Percentiles rank a stretch among this genome's conserved stretches.
Evolutionary conservation across 2,113 vertebrate genomes (phyloP).

Genomic region (Indicator maculatus): DNA sequence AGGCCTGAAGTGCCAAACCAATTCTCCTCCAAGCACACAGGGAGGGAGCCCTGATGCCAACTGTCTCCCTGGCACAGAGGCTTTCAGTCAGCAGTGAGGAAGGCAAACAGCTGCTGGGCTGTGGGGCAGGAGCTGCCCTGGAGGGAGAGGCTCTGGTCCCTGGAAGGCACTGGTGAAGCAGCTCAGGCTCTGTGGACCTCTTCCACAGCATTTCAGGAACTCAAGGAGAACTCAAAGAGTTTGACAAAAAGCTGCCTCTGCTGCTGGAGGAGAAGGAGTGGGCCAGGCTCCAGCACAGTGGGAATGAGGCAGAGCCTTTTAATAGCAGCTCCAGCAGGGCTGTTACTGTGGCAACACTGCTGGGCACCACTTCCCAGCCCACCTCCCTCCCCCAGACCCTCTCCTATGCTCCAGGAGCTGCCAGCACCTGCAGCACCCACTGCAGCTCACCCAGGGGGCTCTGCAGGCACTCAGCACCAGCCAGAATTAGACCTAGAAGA

Average conservation of each 20-base stretch:
- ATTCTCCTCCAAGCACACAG: neutral
- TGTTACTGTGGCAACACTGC: constrained; percentile 70
- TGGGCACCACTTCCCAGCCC: constrained; percentile 15
- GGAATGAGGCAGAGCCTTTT: constrained; percentile 37
- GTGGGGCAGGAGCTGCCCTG: neutral
- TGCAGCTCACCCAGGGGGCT: rapidly evolving
- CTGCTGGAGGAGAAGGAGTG: constrained; percentile 4
- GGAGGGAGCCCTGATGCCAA: neutral
- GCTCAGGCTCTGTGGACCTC: neutral
- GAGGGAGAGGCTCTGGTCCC: neutral
- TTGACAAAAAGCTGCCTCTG: neutral
- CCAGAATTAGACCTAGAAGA: neutral
- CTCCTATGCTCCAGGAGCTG: neutral
- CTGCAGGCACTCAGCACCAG: neutral
- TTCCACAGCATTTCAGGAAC: neutral
- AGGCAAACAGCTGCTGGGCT: neutral
- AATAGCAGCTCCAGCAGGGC: constrained; percentile 41
- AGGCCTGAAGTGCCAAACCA: constrained; percentile 12
- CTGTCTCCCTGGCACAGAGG: neutral
- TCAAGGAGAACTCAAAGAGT: neutral
- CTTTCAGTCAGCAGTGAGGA: neutral
- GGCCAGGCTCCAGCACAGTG: constrained; percentile 36
- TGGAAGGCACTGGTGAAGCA: neutral
- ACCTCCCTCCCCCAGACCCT: neutral
- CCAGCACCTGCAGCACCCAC: neutral